Base-by-base conservation (phyloP, 2,113 vertebrate species). In the Ceyx melanurus region DNA sequence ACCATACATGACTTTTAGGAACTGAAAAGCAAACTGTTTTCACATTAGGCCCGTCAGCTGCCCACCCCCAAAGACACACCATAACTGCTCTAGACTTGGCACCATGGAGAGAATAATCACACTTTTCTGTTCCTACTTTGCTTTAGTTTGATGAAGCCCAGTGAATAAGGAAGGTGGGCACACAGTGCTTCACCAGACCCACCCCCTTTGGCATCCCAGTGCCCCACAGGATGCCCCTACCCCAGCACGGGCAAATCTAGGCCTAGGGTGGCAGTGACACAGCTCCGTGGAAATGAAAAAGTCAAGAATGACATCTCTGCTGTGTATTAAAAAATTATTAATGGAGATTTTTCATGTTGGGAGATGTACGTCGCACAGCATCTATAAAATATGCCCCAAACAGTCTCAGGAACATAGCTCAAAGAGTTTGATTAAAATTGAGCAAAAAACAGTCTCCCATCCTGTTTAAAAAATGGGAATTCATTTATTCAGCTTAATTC, bases 401-500 rank as follows among this genome's bases (percentile, higher is more conserved):
- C 80, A 53, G 74, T 92, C 86, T 82, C 25, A 83, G 60, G 86
- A 93, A 93, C 53, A 79, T 2, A 8, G 82, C 57, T 86, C 95
- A 83, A 88, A 92, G 78, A 91, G 90, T 93, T 92, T 84, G 93
- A 96, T 96, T 96, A 96, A 96, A 97, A 98, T 96, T 46, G 78
- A 97, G 45, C 35, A 90, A 82, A 90, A 90, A 95, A 53, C 92
- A 67, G 86, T 71, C 92, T 93, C 82, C 88, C 93, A 71, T 86
- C 90, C 80, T 87, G 74, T 82, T 97, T 95, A 91, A 96, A 95
- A 95, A 95, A 90, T 61, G 67, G 95, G 75, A 96, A 92, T 92
- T 90, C 91, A 94, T 97, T 97, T 95, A 95, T 96, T 96, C 95
- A 83, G 81, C 86, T 96, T 95, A 96, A 97, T 96, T 96, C 96